Evolutionary conservation across 2,797 vertebrate species (phyloP), one percentile per base, ranked within the genome.

Genomic region (Alcedo quadribrachys): DNA sequence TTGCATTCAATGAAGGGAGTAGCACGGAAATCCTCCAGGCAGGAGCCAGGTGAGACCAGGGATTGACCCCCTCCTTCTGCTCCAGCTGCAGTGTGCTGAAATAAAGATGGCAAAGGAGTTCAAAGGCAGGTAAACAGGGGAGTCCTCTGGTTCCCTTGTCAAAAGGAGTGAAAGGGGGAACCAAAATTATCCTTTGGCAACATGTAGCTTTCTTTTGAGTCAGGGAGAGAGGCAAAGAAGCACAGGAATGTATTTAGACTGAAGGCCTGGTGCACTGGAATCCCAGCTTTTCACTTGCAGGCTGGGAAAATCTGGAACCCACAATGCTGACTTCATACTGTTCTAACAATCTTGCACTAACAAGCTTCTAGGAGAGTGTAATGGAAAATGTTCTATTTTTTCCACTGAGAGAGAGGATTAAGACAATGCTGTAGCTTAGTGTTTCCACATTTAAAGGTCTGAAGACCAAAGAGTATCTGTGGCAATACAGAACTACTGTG

Each of bases 1-100:
- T 98, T 99, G 97, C 99, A 99, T 94, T 99, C 99, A 3, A 99
- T 99, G 98, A 99, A 99, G 0, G 99, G 99, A 9, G 98, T 99
- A 1, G 99, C 98, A 3, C 98, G 98, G 97, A 99, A 99, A 92
- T 99, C 99, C 91, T 99, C 98, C 85, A 99, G 97, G 92, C 99
- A 99, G 32, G 99, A 99, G 4, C 99, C 99, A 0, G 99, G 99
- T 1, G 99, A 99, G 30, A 99, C 98, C 10, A 99, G 97, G 32
- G 99, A 99, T 95, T 99, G 99, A 10, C 99, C 99, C 3, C 99
- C 99, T 0, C 99, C 99, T 90, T 99, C 98, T 0, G 98, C 98
- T 2, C 99, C 99, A 0, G 99, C 98, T 0, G 99, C 99, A 0
- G 99, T 99, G 96, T 99, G 99, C 99, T 99, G 96, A 48, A 97